Evolutionary conservation across 2,113 vertebrate genomes (phyloP).

Genomic region (Eulacestoma nigropectus): DNA sequence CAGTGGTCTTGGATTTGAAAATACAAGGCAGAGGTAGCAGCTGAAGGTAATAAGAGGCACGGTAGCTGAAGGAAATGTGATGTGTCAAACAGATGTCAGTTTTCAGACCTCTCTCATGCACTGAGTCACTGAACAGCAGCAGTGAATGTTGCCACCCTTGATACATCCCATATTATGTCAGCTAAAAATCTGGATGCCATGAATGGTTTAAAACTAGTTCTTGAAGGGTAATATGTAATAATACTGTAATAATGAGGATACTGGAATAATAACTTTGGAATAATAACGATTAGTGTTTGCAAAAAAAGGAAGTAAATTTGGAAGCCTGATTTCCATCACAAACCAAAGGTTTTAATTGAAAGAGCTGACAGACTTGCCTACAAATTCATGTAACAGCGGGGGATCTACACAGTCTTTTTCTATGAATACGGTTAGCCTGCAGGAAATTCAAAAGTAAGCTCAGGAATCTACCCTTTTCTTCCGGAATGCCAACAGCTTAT

Average conservation of each 20-base stretch:
- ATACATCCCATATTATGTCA: neutral
- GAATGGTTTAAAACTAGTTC: neutral
- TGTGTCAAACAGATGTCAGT: neutral
- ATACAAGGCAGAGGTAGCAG: neutral
- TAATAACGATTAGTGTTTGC: neutral
- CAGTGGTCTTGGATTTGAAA: neutral
- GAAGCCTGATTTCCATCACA: neutral
- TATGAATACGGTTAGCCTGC: neutral
- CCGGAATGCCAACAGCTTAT: neutral
- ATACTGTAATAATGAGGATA: neutral
- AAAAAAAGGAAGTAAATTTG: neutral
- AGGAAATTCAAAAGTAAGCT: neutral
- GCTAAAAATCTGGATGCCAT: neutral
- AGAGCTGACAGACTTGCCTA: neutral
- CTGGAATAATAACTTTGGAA: neutral
- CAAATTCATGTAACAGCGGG: neutral
- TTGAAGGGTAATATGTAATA: neutral
- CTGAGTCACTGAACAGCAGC: neutral
- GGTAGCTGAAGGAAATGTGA: neutral
- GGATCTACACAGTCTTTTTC: neutral
- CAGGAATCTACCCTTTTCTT: neutral
- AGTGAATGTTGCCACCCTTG: neutral
- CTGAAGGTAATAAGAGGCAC: neutral
- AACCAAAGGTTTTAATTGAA: neutral
- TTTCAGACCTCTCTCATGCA: neutral